phyloP scores from a whole-genome alignment of 2,888 invertebrate genomes.

The Plebejus anna region DNA sequence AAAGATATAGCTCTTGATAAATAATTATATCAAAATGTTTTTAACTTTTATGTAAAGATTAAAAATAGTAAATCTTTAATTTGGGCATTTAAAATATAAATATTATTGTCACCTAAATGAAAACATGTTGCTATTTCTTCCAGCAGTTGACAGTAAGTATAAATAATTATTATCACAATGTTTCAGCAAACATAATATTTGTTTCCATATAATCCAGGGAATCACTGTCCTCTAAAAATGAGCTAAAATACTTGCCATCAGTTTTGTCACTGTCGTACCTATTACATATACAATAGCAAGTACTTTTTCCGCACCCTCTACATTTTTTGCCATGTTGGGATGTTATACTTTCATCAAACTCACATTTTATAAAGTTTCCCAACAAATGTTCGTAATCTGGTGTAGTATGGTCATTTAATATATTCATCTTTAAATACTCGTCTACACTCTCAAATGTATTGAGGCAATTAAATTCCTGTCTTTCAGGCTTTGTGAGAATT shows the following conservation, averaged over 20 bases:
- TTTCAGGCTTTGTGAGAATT: constrained; percentile 84
- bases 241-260: constrained; percentile 62
- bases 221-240: constrained; percentile 56
- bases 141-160: background rate
- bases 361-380: constrained; percentile 58
- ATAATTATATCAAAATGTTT: too few relatives aligned
- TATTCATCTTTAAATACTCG: constrained; percentile 83
- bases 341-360: constrained; percentile 63
- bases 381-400: constrained; percentile 43
- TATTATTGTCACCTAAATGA: background rate
- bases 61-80: background rate
- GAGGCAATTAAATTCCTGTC: constrained; percentile 88
- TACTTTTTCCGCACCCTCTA: constrained; percentile 63
- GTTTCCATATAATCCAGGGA: constrained; percentile 64
- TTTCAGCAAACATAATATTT: constrained; percentile 65
- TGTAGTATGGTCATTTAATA: constrained; percentile 56
- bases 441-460: constrained; percentile 84
- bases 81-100: background rate
- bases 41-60: too few relatives aligned
- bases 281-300: constrained; percentile 60
- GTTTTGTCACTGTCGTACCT: constrained; percentile 55
- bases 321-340: constrained; percentile 67
- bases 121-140: background rate
- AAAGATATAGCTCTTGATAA: too few relatives aligned
- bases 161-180: constrained; percentile 35